Evolutionary conservation across 2,888 invertebrate genomes (phyloP).

Genomic region (Ennomos erosarius): DNA sequence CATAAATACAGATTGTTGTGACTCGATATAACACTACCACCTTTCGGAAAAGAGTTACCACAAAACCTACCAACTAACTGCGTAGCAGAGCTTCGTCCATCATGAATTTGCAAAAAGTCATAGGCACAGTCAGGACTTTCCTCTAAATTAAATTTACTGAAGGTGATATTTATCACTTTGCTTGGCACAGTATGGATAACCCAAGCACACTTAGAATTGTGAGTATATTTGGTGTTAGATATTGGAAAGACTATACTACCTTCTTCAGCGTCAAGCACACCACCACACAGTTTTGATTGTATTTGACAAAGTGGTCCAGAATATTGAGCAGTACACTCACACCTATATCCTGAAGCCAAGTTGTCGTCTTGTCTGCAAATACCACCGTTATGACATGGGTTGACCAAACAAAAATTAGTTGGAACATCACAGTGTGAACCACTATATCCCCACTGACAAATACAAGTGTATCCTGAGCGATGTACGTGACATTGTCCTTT

Average conservation of each 20-base stretch:
- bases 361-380: conserved; percentile 84
- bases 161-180: conserved; percentile 57
- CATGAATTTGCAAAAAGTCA: conserved; percentile 93
- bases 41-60: conserved; percentile 88
- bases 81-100: conserved; percentile 90
- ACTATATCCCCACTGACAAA: conserved; percentile 86
- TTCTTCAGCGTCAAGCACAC: conserved; percentile 69
- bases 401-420: conserved; percentile 87
- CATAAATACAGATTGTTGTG: conserved; percentile 91
- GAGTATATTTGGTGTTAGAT: conserved; percentile 81
- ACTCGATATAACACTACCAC: conserved; percentile 90
- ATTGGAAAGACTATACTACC: conserved; percentile 89
- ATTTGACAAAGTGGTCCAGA: conserved; percentile 88
- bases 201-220: conserved; percentile 92
- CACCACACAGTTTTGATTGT: conserved; percentile 75
- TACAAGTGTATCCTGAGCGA: conserved; percentile 80
- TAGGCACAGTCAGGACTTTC: conserved; percentile 87
- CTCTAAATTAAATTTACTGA: conserved; percentile 65
- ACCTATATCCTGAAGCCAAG: conserved; percentile 71
- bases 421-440: conserved; percentile 87
- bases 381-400: conserved; percentile 94
- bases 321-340: conserved; percentile 88
- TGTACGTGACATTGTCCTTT: conserved; percentile 86
- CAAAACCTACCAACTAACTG: conserved; percentile 93
- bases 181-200: conserved; percentile 87